Evolutionary conservation across 2,797 vertebrate species (phyloP).

Genomic region (Myoxocephalus aenaeus): DNA sequence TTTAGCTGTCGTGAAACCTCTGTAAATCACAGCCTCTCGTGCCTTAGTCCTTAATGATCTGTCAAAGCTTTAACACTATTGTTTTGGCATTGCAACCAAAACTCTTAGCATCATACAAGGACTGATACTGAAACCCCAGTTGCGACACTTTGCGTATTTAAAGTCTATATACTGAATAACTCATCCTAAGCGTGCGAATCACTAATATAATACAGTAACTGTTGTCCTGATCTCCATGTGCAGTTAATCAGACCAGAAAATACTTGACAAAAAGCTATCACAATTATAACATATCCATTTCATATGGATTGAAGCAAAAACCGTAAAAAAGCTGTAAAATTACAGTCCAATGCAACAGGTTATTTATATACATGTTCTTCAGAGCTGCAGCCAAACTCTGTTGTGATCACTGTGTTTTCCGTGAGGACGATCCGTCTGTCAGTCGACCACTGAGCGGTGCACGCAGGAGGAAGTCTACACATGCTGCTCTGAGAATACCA

Average conservation of each 20-base stretch:
- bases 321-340: not conserved
- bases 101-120: not conserved
- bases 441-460: conserved; percentile 37
- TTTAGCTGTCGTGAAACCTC: not conserved
- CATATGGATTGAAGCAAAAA: not conserved
- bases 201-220: not conserved
- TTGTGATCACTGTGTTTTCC: conserved; percentile 28
- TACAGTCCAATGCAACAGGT: not conserved
- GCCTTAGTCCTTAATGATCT: not conserved
- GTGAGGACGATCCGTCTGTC: conserved; percentile 51
- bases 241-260: not conserved
- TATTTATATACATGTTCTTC: conserved; percentile 28
- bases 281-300: not conserved
- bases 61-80: not conserved
- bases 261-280: not conserved
- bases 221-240: not conserved
- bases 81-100: not conserved
- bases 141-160: not conserved
- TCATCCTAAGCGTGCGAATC: accelerated
- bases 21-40: not conserved
- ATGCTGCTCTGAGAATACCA: conserved; percentile 34
- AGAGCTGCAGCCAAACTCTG: conserved; percentile 27
- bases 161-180: not conserved
- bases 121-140: not conserved
- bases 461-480: conserved; percentile 28